Evolutionary conservation across 1,140 invertebrate species (phyloP).

Genomic region (Melitaea cinxia): DNA sequence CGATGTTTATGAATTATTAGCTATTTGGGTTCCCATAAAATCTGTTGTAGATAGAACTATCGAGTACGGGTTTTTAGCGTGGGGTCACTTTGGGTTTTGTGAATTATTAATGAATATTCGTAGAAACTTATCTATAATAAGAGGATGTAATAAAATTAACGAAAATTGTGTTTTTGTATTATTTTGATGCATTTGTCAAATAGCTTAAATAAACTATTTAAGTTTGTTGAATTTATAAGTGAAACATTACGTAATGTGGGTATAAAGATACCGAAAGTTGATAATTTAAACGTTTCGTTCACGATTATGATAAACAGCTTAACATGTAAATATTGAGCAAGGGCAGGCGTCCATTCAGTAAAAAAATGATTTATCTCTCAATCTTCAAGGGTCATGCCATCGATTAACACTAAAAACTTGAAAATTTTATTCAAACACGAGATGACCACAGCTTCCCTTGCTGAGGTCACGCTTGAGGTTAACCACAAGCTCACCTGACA

Average conservation of each 20-base stretch:
- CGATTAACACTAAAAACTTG: constrained; percentile 30
- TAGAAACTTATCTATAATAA: neutral
- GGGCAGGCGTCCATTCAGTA: neutral
- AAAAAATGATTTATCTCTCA: constrained; percentile 1
- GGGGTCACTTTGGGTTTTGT: constrained; percentile 22
- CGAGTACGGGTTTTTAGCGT: constrained; percentile 13
- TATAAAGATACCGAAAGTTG: neutral
- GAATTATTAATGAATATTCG: constrained; percentile 18
- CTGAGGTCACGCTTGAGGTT: constrained; percentile 44
- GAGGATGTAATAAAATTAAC: neutral
- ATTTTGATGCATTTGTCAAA: too few species aligned
- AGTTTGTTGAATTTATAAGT: too few species aligned
- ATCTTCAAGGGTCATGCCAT: constrained; percentile 9
- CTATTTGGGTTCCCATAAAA: constrained; percentile 58
- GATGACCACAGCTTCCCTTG: constrained; percentile 37
- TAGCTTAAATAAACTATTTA: too few species aligned
- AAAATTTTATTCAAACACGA: constrained; percentile 31
- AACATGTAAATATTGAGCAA: neutral
- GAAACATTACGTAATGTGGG: too few species aligned
- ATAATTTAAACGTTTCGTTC: too few species aligned
- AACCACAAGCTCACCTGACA: constrained; percentile 39
- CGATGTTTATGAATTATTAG: constrained; percentile 69
- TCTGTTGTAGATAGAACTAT: constrained; percentile 37
- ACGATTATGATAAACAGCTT: too few species aligned
- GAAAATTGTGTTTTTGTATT: neutral